Evolutionary conservation across 37 sponge, comb jelly and placozoan genomes (phyloP).

Genomic region (Ianthella basta): DNA sequence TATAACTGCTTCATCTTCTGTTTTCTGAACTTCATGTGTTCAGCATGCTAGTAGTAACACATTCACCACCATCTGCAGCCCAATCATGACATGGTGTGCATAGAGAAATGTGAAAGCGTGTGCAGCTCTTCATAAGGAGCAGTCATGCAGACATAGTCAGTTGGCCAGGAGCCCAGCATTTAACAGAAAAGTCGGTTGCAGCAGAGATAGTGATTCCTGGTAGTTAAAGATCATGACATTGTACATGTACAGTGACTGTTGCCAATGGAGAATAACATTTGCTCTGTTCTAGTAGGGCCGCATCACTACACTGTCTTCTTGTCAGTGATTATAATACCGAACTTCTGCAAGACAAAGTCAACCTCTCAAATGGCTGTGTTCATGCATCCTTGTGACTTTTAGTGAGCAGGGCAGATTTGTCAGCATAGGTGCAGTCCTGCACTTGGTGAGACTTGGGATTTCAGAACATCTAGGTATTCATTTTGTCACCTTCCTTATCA

Average conservation of each 20-base stretch:
- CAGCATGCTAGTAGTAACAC: too few species aligned
- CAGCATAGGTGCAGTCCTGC: conserved; percentile 2
- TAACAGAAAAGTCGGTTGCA: not conserved
- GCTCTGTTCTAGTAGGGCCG: conserved; percentile 2
- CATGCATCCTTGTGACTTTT: not conserved
- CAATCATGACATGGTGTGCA: too few species aligned
- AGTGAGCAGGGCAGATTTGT: not conserved
- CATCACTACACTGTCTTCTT: not conserved
- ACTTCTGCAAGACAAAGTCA: conserved; percentile 20
- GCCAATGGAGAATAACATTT: not conserved
- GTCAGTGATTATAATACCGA: conserved; percentile 10
- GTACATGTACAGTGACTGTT: not conserved
- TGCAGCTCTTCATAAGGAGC: too few species aligned
- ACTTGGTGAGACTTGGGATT: not conserved
- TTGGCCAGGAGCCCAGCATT: too few species aligned
- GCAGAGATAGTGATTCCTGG: not conserved
- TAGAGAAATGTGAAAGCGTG: too few species aligned
- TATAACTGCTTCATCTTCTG: too few species aligned
- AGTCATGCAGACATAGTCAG: too few species aligned
- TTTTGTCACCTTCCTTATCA: not conserved
- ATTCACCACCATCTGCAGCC: too few species aligned
- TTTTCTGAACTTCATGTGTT: too few species aligned
- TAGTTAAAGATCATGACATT: too few species aligned
- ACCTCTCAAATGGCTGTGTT: not conserved
- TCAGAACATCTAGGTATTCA: not conserved